Conservation (phyloP, 1,140 invertebrate genomes). For the Drosophila sulfurigaster region DNA sequence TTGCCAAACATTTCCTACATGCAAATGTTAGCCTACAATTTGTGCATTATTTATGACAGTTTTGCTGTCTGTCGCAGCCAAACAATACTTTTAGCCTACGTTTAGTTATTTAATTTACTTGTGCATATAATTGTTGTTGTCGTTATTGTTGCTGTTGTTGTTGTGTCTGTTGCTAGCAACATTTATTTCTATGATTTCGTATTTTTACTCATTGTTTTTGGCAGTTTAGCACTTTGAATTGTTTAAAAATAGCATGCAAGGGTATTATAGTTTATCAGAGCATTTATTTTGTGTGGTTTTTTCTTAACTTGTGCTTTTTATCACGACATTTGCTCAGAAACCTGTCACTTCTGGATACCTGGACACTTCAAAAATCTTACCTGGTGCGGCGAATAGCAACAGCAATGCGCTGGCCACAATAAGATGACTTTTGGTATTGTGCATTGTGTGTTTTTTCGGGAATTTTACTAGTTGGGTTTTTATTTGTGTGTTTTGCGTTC, state of each 20-base stretch:
- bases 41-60: slow-evolving; percentile 72
- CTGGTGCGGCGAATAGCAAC: slow-evolving; percentile 63
- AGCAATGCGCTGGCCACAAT: slow-evolving; percentile 57
- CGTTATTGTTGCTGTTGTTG: too few species aligned
- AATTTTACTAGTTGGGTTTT: neutral
- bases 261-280: slow-evolving; percentile 31
- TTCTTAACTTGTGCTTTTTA: slow-evolving; percentile 33
- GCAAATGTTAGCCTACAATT: slow-evolving; percentile 30
- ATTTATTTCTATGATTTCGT: slow-evolving; percentile 22
- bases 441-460: slow-evolving; percentile 41
- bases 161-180: neutral
- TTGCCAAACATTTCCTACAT: slow-evolving; percentile 57
- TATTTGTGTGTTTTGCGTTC: slow-evolving; percentile 12
- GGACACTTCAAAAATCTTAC: slow-evolving; percentile 50
- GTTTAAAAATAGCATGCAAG: slow-evolving; percentile 15
- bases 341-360: slow-evolving; percentile 21
- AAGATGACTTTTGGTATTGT: slow-evolving; percentile 28
- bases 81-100: slow-evolving; percentile 32
- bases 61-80: slow-evolving; percentile 8
- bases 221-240: neutral
- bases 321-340: slow-evolving; percentile 60
- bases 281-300: slow-evolving; percentile 9
- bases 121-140: too few species aligned
- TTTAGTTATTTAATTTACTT: too few species aligned
- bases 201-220: slow-evolving; percentile 25